Base-by-base conservation (phyloP, 2,113 vertebrate species). In the Leiothrix lutea region DNA sequence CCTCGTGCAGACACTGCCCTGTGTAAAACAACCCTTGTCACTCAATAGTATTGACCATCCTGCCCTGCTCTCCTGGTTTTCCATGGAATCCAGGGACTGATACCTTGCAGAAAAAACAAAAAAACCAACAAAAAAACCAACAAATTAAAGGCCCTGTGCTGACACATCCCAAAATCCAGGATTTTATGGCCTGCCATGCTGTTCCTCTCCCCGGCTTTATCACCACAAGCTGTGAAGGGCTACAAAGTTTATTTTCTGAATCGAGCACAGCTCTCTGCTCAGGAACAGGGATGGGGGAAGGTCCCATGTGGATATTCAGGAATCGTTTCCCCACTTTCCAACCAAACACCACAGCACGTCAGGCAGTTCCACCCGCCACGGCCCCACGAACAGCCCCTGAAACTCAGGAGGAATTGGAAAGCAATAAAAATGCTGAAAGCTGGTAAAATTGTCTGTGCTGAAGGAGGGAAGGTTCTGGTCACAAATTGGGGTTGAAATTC, bases 11-110 rank as follows among this genome's bases (percentile, higher is more conserved):
- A 20, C 6, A 0, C 51, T 54, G 24, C 69, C 18, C 57, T 8
- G 47, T 70, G 91, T 50, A 77, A 36, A 89, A 83, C 89, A 95
- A 69, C 15, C 72, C 92, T 85, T 85, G 94, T 17, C 96, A 91
- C 90, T 97, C 95, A 88, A 84, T 86, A 75, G 51, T 70, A 96
- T 79, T 67, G 96, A 92, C 91, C 57, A 2, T 0, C 4, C 53
- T 8, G 36, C 54, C 16, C 40, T 14, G 72, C 66, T 45, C 36
- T 15, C 92, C 54, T 9, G 40, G 6, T 36, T 80, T 70, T 33
- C 72, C 91, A 6, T 4, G 58, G 70, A 51, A 12, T 8, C 50
- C 62, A 47, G 28, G 38, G 7, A 10, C 9, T 22, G 33, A 38
- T 2, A 24, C 45, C 51, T 62, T 6, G 40, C 36, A 74, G 86